Evolutionary conservation across 2,797 vertebrate genomes (phyloP).

Genomic region (Myotis vivesi): DNA sequence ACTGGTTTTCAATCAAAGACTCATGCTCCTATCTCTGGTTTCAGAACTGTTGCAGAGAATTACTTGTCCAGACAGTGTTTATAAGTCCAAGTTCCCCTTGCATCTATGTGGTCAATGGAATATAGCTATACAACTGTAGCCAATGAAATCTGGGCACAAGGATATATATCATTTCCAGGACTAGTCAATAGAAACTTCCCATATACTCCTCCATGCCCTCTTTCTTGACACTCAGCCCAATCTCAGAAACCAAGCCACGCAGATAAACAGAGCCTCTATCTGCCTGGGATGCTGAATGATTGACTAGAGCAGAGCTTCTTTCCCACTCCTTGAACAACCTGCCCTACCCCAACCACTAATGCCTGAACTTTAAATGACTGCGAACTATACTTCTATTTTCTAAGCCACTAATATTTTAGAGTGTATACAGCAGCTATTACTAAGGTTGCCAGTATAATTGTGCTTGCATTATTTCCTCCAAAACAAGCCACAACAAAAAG

Average conservation of each 20-base stretch:
- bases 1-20: neutral
- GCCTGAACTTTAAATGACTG: neutral
- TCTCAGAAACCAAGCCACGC: neutral
- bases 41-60: neutral
- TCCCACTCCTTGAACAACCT: neutral
- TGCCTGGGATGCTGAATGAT: neutral
- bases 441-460: neutral
- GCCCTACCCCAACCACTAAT: neutral
- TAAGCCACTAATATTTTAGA: neutral
- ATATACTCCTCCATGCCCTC: neutral
- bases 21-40: neutral
- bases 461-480: neutral
- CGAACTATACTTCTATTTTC: neutral
- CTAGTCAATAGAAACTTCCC: neutral
- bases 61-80: neutral
- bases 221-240: neutral
- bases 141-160: neutral
- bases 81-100: neutral
- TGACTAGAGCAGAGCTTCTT: neutral
- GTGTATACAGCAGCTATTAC: neutral
- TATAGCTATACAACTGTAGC: neutral
- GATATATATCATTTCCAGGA: neutral
- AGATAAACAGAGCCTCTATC: neutral
- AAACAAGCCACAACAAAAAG: neutral
- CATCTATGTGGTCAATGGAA: neutral